Conservation (phyloP, 1,140 invertebrate genomes). For the Drosophila mauritiana region DNA sequence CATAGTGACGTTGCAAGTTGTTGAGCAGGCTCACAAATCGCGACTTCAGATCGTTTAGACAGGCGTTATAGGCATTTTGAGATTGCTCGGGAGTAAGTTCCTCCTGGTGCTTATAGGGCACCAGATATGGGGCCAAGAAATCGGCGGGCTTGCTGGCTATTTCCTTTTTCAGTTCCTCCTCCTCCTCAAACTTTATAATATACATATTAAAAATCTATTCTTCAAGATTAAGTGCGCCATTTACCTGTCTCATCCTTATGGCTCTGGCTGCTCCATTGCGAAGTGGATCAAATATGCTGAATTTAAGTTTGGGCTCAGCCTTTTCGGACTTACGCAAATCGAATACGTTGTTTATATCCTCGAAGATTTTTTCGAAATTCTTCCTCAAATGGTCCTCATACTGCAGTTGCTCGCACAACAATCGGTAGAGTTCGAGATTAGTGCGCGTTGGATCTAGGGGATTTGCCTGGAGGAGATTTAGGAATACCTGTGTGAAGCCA, state of each 20-base stretch:
- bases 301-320: slow-evolving; percentile 84
- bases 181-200: slow-evolving; percentile 78
- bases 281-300: slow-evolving; percentile 86
- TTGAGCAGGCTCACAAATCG: slow-evolving; percentile 85
- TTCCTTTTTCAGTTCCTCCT: slow-evolving; percentile 73
- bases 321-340: slow-evolving; percentile 84
- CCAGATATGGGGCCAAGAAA: slow-evolving; percentile 87
- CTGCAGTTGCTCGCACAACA: slow-evolving; percentile 85
- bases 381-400: slow-evolving; percentile 85
- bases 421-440: slow-evolving; percentile 87
- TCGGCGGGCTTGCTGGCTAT: slow-evolving; percentile 84
- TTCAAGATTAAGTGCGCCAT: not conserved
- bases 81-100: slow-evolving; percentile 82
- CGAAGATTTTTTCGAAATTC: slow-evolving; percentile 84
- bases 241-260: slow-evolving; percentile 64
- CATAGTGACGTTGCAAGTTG: slow-evolving; percentile 85
- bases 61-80: slow-evolving; percentile 84
- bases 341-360: slow-evolving; percentile 86
- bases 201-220: not conserved
- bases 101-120: slow-evolving; percentile 85
- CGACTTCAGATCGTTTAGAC: slow-evolving; percentile 86
- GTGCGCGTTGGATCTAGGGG: slow-evolving; percentile 87
- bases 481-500: not conserved
- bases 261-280: slow-evolving; percentile 85
- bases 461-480: slow-evolving; percentile 85